Evolutionary conservation across 2,797 vertebrate genomes (phyloP), one percentile per base, ranked within the genome.

Genomic region (Sphenopsis melanotis): DNA sequence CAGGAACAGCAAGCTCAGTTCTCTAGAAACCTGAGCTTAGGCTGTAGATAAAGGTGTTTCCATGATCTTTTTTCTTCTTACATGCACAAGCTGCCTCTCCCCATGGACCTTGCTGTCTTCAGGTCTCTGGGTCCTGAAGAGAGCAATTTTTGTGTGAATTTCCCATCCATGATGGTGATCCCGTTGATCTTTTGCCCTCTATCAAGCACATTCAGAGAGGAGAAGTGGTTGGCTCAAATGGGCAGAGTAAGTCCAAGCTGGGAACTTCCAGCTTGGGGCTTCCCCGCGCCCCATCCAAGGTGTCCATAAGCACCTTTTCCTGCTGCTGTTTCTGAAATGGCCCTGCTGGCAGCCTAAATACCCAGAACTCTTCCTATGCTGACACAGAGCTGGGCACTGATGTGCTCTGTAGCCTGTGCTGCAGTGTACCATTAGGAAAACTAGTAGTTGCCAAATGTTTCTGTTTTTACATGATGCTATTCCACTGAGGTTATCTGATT

Each of bases 401-500:
- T 49, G 52, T 19, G 4, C n/a, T 49, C 37, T n/a, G 22, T 15
- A 63, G 47, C 47, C 1, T 37, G 59, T 74, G 46, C 70, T 90
- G 42, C 84, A 76, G 2, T 22, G 61, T 66, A 52, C 83, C 64
- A 21, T 69, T 74, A 74, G 77, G 80, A 86, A 93, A 94, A 75
- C 66, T 19, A n/a, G 39, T 27, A 39, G 59, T 70, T 91, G 91
- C 83, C 89, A 82, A 88, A 88, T 77, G 74, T 94, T 94, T 93
- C 93, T 94, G 80, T 1, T 93, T 94, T 90, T 66, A 64, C 78
- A 49, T 90, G 89, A 88, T 90, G 77, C 91, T 93, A 11, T 96
- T 97, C 91, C 39, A 52, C 36, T 0, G 21, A 90, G 87, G 84
- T 74, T 91, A 91, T 80, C 94, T 93, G 91, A 93, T 94, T 96